Evolutionary conservation across 2,888 invertebrate species (phyloP).

Genomic region (Chrysotoxum bicinctum): DNA sequence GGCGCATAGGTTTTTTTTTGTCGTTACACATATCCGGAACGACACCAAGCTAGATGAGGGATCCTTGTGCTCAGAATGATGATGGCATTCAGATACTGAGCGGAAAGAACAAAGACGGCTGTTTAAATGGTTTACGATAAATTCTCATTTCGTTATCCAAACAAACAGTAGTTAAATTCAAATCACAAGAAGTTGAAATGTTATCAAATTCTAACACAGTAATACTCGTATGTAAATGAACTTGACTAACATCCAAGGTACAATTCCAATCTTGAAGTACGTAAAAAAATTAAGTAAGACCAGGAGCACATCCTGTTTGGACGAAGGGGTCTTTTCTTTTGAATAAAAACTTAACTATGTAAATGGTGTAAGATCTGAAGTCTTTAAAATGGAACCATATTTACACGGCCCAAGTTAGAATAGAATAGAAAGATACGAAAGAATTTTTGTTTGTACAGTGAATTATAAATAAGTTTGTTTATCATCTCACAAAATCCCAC

Average conservation of each 20-base stretch:
- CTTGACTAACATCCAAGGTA: background rate
- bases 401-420: no score
- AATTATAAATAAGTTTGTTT: no score
- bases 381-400: no score
- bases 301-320: conserved; percentile 30
- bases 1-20: conserved; percentile 42
- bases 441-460: no score
- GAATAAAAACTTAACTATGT: no score
- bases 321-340: no score
- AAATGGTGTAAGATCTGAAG: no score
- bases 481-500: no score
- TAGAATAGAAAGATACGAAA: no score
- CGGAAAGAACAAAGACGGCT: background rate
- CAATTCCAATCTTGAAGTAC: background rate
- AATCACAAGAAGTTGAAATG: background rate
- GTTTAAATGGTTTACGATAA: background rate
- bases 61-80: background rate
- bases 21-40: conserved; percentile 21
- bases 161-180: background rate
- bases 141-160: background rate
- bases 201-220: background rate
- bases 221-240: background rate
- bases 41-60: conserved; percentile 27
- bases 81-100: background rate
- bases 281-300: background rate